These are phyloP conservation scores for Nanorana parkeri DNA, from an alignment of 2,113 vertebrate species.

Conservation along the genomic window DNA sequence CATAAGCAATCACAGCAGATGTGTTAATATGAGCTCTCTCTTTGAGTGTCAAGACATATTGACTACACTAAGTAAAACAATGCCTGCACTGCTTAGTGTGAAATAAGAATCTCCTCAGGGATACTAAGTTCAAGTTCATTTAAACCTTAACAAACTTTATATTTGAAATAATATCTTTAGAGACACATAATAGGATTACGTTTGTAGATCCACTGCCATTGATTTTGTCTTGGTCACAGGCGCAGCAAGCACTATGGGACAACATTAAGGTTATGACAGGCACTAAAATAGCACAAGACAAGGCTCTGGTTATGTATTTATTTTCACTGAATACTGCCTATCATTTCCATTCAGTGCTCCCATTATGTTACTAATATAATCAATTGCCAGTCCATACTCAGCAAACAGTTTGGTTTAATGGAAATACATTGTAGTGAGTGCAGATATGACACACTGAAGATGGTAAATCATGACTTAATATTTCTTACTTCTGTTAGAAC, in stretches of 20 bases:
- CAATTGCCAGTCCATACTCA: too few species aligned
- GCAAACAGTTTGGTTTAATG: too few species aligned
- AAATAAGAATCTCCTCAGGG: constrained; percentile 71
- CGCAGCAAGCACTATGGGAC: constrained; percentile 66
- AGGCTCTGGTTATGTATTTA: not conserved
- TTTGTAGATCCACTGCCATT: constrained; percentile 81
- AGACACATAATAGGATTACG: constrained; percentile 80
- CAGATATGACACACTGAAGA: too few species aligned
- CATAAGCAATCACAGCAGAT: constrained; percentile 30
- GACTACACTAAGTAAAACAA: constrained; percentile 59
- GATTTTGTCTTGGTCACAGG: constrained; percentile 78
- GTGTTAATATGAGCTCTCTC: constrained; percentile 22
- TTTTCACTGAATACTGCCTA: not conserved
- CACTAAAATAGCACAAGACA: constrained; percentile 58
- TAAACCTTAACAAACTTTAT: constrained; percentile 79
- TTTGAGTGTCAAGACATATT: constrained; percentile 25
- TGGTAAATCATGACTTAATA: too few species aligned
- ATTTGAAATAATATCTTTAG: constrained; percentile 81
- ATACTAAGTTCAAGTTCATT: constrained; percentile 75
- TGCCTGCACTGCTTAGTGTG: constrained; percentile 69
- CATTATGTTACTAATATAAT: too few species aligned
- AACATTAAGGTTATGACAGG: constrained; percentile 71
- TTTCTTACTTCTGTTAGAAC: too few species aligned
- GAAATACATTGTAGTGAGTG: too few species aligned
- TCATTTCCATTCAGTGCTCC: too few species aligned